These are phyloP conservation scores for Cistogaster globosa DNA, from an alignment of 2,888 invertebrate genomes.

Conservation along the genomic window DNA sequence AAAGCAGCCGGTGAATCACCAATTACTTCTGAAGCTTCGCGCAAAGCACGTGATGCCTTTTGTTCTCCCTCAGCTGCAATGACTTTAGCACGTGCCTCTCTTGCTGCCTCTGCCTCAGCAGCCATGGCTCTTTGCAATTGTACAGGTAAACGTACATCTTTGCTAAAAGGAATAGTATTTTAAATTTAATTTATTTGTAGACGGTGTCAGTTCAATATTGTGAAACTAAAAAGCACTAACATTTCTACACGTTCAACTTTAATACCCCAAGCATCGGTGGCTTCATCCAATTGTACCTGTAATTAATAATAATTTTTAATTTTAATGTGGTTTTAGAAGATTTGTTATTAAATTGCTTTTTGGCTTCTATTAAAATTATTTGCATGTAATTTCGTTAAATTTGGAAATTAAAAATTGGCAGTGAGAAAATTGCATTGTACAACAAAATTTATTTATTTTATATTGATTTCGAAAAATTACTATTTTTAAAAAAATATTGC, in stretches of 20 bases:
- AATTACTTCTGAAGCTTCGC: conserved; percentile 97
- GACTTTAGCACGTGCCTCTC: conserved; percentile 95
- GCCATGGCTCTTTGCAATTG: conserved; percentile 96
- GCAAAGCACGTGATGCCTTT: conserved; percentile 94
- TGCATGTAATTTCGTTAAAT: too few relatives aligned
- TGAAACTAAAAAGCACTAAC: conserved; percentile 85
- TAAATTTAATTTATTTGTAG: background rate
- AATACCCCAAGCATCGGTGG: conserved; percentile 96
- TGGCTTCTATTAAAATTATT: too few relatives aligned
- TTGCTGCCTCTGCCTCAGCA: conserved; percentile 94
- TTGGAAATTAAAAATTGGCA: too few relatives aligned
- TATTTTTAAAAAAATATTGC: too few relatives aligned
- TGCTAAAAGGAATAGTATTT: conserved; percentile 48
- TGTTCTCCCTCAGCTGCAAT: conserved; percentile 98
- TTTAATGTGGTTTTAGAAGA: background rate
- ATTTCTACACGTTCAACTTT: conserved; percentile 98
- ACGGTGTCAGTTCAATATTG: background rate
- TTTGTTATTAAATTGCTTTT: too few relatives aligned
- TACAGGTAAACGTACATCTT: conserved; percentile 94
- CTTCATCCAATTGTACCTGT: conserved; percentile 90
- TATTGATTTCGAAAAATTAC: too few relatives aligned
- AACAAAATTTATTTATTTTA: too few relatives aligned
- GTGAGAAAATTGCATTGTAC: too few relatives aligned
- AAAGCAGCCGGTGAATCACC: conserved; percentile 95
- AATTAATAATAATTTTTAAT: conserved; percentile 9